phyloP scores from a whole-genome alignment of 1,140 invertebrate genomes.

The Atta cephalotes region DNA sequence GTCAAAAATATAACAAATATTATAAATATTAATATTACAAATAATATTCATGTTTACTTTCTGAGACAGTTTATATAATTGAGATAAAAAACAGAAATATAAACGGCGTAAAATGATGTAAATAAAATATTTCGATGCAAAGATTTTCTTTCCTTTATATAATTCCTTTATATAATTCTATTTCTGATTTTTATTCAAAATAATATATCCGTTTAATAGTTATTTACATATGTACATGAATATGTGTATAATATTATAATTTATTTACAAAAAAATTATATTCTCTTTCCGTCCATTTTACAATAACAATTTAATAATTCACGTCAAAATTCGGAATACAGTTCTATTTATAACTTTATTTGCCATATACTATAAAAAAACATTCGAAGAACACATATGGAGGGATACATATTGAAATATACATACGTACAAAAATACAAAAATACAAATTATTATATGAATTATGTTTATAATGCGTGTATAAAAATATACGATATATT shows the following conservation, averaged over 20 bases:
- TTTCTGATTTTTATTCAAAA: not conserved
- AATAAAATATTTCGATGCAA: slow-evolving; percentile 42
- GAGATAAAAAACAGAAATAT: not conserved
- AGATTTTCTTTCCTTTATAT: not conserved
- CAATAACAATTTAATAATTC: not conserved
- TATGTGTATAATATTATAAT: slow-evolving; percentile 2
- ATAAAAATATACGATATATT: not conserved
- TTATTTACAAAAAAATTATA: not conserved
- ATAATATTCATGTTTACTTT: slow-evolving; percentile 24
- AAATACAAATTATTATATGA: no score
- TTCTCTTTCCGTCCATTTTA: not conserved
- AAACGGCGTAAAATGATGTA: slow-evolving; percentile 14
- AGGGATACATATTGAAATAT: not conserved
- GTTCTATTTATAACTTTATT: not conserved
- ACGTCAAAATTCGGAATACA: not conserved
- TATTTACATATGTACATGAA: not conserved
- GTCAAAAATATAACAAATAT: not conserved
- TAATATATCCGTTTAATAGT: not conserved
- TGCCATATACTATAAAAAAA: not conserved
- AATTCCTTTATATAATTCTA: no score
- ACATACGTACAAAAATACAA: not conserved
- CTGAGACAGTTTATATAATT: slow-evolving; percentile 5
- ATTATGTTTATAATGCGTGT: not conserved
- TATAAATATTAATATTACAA: not conserved
- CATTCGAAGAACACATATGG: not conserved